These are phyloP conservation scores for Bergia sp. DNA, from an alignment of 92 coral and sea anemone genomes.

Conservation along the genomic window DNA sequence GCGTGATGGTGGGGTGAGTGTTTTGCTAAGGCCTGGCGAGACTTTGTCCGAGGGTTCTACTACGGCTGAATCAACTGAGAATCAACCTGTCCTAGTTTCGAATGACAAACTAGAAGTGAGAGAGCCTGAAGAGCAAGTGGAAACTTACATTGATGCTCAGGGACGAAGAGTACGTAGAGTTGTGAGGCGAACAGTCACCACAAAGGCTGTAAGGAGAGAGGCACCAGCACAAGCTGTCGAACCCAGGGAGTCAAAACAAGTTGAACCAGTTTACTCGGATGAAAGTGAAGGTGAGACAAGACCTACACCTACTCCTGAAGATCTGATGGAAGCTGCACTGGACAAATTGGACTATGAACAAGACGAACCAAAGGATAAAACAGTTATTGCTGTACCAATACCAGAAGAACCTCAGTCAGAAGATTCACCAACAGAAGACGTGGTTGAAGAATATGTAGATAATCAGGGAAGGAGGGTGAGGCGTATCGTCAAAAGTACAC, in stretches of 20 bases:
- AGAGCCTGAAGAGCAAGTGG: slow-evolving; percentile 50
- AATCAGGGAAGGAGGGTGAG: slow-evolving; percentile 72
- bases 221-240: slow-evolving; percentile 15
- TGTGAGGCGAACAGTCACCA: slow-evolving; percentile 61
- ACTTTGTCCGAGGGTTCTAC: slow-evolving; percentile 7
- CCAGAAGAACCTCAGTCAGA: slow-evolving; percentile 17
- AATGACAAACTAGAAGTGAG: slow-evolving; percentile 15
- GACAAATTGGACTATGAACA: slow-evolving; percentile 9
- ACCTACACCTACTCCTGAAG: slow-evolving; percentile 30
- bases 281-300: neutral
- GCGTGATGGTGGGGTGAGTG: slow-evolving; percentile 55
- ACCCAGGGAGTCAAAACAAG: neutral
- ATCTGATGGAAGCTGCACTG: slow-evolving; percentile 35
- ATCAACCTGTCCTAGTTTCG: slow-evolving; percentile 20
- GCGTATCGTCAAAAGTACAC: slow-evolving; percentile 63
- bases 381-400: neutral
- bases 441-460: slow-evolving; percentile 74
- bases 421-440: slow-evolving; percentile 57
- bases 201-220: slow-evolving; percentile 35
- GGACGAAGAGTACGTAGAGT: slow-evolving; percentile 83
- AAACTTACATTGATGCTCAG: slow-evolving; percentile 75
- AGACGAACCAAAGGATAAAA: neutral
- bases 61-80: neutral
- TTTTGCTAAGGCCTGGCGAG: slow-evolving; percentile 60
- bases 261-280: neutral